Base-by-base conservation (phyloP, 2,113 vertebrate species). In the Ciconia boyciana region DNA sequence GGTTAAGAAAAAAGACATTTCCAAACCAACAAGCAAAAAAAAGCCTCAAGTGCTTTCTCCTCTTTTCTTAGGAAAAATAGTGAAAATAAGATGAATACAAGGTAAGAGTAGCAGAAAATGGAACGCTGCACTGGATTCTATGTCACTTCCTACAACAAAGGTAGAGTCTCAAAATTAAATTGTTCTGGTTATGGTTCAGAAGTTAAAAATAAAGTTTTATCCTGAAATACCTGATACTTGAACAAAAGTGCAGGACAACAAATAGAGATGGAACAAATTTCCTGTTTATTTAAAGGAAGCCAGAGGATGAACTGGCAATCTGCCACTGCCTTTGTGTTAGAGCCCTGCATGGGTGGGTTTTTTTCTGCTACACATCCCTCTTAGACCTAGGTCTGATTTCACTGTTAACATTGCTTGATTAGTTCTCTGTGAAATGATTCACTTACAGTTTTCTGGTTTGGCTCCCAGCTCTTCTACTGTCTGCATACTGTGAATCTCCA, bases 391-490 rank as follows among this genome's bases (percentile, higher is more conserved):
- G n/a, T 82, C 48, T 71, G 65, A 72, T 68, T 58, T 78, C 83
- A 70, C 57, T 39, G 71, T 46, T 64, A 62, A 41, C 15, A 13
- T 10, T 72, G 29, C 55, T 74, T 41, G 16, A 5, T 22, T 10
- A 43, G 46, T 48, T 19, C 80, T 91, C 34, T 68, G 19, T 25
- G 51, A 89, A 82, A 28, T 62, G n/a, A 72, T 96, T 94, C 78
- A 98, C 99, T 98, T 97, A 99, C 99, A n/a, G 54, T 99, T 98
- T 93, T 99, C 99, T 69, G 99, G 98, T 96, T 98, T 99, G 83
- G 96, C 96, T 95, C 99, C 99, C 87, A 99, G 97, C 74, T 99
- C 98, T 96, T 98, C 98, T 20, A 99, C 98, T 9, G 98, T 96
- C 82, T 99, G 97, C 98, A 99, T 99, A 94, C 98, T 99, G 76